phyloP scores from a whole-genome alignment of 2,113 vertebrate species.

The Heterotis niloticus region DNA sequence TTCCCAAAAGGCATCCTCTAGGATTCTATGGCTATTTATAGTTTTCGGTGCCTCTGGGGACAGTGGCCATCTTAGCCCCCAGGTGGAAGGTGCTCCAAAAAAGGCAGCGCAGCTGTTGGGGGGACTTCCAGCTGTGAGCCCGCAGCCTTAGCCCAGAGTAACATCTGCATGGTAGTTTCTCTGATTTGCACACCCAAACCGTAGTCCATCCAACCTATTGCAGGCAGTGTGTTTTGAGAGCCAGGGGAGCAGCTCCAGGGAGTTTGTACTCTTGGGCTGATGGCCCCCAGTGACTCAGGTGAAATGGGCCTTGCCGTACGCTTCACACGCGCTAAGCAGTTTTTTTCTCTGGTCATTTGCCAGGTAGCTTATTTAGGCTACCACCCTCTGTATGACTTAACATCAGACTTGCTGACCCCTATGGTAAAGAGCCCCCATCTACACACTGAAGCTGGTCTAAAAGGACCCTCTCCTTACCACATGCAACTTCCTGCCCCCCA shows the following conservation, averaged over 20 bases:
- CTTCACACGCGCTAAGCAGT: neutral
- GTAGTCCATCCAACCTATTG: neutral
- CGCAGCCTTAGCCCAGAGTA: too few species aligned
- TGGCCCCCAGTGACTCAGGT: conserved; percentile 32
- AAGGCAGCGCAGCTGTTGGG: neutral
- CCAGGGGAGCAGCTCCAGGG: neutral
- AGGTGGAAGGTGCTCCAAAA: neutral
- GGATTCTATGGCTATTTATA: neutral
- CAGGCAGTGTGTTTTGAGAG: neutral
- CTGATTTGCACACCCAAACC: neutral
- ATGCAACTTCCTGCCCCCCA: too few species aligned
- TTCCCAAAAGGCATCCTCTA: too few species aligned
- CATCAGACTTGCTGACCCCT: too few species aligned
- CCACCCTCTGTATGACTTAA: too few species aligned
- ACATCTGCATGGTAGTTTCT: neutral
- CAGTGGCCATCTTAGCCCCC: too few species aligned
- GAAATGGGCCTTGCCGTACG: neutral
- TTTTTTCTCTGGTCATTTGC: too few species aligned
- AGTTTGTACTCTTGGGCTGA: neutral
- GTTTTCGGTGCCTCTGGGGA: neutral
- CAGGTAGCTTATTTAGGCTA: too few species aligned
- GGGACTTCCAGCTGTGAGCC: neutral
- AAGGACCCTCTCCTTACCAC: too few species aligned
- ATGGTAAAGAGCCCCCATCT: too few species aligned
- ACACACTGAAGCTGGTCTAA: too few species aligned